Evolutionary conservation across 2,888 invertebrate genomes (phyloP), one percentile per base, ranked within the genome.

Genomic region (Pegoplata infirma): DNA sequence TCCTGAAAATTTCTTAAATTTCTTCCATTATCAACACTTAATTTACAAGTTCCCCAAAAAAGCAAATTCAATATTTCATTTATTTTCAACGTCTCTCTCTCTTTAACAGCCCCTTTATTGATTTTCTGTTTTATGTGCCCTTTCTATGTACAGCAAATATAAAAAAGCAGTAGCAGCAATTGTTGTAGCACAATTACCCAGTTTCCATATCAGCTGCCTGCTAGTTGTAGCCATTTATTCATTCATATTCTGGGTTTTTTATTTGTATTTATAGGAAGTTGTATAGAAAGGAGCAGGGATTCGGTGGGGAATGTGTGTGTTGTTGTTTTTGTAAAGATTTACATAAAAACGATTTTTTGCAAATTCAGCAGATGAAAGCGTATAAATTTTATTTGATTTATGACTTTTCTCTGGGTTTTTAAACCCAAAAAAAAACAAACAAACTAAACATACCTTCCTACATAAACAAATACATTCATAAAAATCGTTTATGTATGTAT

Each of bases 351-450:
- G 63, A 53, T 56, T 28, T 69, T 74, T 63, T 76, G 77, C 80
- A 80, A 74, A 77, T 72, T 81, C 80, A 80, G 81, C 81, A 81
- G 84, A 85, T 84, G 85, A 87, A 87, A 86, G 86, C 85, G 85
- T 85, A 86, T 86, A 87, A 86, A 85, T 86, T 86, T 85, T 63
- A 83, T 86, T 85, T 87, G 86, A 87, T 87, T 87, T 87, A 87
- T 87, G 66, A 17, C 1, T 83, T 67, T 76, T 61, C 56, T 76
- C 69, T 67, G 71, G 56, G 64, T 40, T 67, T 75, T 32, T 58
- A 67, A 77, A 67, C 46, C 61, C 23, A 55, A 72, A 21, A n/a
- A 69, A 68, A 55, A 17, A 5, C 66, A 59, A 63, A 32, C 23
- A 53, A 46, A 73, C 36, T 40, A 61, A 74, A 72, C 66, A 75